Conservation (phyloP, 2,888 invertebrate species). For the Phrixothrix hirtus region DNA sequence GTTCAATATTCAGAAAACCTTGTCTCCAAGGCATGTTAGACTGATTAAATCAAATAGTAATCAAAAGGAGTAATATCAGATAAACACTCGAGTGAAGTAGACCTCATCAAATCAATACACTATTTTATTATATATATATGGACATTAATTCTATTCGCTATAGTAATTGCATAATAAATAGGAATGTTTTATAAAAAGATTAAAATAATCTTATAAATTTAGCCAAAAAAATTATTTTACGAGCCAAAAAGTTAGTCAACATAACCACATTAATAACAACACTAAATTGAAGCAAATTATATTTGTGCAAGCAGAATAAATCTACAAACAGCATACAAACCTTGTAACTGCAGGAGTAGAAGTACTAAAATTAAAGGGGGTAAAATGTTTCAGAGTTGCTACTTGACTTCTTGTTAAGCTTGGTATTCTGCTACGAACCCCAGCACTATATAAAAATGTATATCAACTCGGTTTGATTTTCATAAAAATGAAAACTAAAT, state of each 20-base stretch:
- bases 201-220: neutral
- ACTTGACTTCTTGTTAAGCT: constrained; percentile 63
- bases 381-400: constrained; percentile 60
- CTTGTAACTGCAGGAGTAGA: constrained; percentile 55
- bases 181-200: too few species aligned
- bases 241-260: constrained; percentile 14
- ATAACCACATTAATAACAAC: constrained; percentile 1
- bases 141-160: too few species aligned
- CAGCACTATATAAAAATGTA: constrained; percentile 49
- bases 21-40: too few species aligned
- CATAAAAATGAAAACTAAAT: constrained; percentile 19
- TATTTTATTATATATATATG: too few species aligned
- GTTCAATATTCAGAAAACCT: too few species aligned
- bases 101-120: too few species aligned
- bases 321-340: constrained; percentile 46
- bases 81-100: too few species aligned
- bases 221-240: constrained; percentile 29
- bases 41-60: too few species aligned
- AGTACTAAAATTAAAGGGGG: constrained; percentile 61
- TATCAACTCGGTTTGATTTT: constrained; percentile 20
- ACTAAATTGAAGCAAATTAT: constrained; percentile 1
- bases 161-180: too few species aligned
- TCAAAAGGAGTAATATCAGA: too few species aligned
- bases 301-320: constrained; percentile 22
- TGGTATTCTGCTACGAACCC: constrained; percentile 60